A percentile compares a stretch with the other conserved stretches of the same genome.
These are phyloP conservation scores for Teleogryllus oceanicus DNA, from an alignment of 2,888 invertebrate genomes.

Conservation along the genomic window DNA sequence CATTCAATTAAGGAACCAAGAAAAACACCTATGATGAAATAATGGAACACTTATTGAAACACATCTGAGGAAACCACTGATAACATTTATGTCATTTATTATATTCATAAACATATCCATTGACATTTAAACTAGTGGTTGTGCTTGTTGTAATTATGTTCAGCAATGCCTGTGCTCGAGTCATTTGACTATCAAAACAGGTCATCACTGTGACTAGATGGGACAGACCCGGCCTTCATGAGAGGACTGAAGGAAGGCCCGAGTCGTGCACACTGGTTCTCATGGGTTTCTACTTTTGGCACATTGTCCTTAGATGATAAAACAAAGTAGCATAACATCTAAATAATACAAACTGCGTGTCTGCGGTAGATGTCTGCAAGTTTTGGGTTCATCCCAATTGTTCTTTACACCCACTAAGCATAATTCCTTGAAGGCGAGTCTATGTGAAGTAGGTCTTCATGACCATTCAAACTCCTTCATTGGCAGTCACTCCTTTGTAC, in stretches of 20 bases:
- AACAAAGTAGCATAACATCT: constrained; percentile 6
- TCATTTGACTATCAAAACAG: neutral
- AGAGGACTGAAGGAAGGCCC: neutral
- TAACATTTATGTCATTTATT: constrained; percentile 2
- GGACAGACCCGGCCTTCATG: neutral
- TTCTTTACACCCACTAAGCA: neutral
- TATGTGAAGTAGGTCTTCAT: too few relatives aligned
- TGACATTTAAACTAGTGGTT: constrained; percentile 11
- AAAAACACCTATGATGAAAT: constrained; percentile 18
- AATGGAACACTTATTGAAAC: neutral
- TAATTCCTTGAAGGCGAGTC: too few relatives aligned
- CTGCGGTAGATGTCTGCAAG: neutral
- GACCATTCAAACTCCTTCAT: too few relatives aligned
- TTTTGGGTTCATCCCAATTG: constrained; percentile 4
- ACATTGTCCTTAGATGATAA: constrained; percentile 4
- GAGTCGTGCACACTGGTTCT: constrained; percentile 10
- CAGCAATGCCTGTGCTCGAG: neutral
- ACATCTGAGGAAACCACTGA: constrained; percentile 9
- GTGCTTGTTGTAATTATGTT: constrained; percentile 10
- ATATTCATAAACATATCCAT: neutral
- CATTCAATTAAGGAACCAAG: neutral
- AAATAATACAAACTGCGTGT: neutral
- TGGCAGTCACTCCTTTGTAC: neutral
- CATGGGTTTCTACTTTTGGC: constrained; percentile 5
- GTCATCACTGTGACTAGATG: neutral